Evolutionary conservation across 2,797 vertebrate species (phyloP), one percentile per base, ranked within the genome.

Genomic region (Danio aesculapii): DNA sequence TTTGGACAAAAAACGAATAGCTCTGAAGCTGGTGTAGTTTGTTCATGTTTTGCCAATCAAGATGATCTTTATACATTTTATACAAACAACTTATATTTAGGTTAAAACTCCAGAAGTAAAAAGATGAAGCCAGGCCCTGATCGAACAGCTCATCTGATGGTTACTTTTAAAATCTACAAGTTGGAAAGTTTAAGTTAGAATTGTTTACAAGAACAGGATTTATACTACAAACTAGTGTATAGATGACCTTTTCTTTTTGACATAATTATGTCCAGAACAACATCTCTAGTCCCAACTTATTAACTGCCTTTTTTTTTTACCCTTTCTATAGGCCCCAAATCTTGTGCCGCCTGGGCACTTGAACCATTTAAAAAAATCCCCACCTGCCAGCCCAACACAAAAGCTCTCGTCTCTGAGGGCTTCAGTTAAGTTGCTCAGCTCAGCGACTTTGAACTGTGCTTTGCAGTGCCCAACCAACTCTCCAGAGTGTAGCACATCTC

Each of bases 291-390:
- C 13, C 21, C 13, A 39, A 50, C 30, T 39, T 30, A 14, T 69
- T 17, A 50, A 16, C 47, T 4, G 63, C 63, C 6, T 66, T 66
- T 63, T 11, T 64, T 61, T 30, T 66, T 41, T 4, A 50, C 63
- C 69, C 64, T 77, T 82, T 81, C 30, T 74, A 39, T 74, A 57
- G 75, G 58, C 66, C 79, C 30, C 73, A 75, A 64, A 72, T 58
- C 13, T 46, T 58, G 66, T 64, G 66, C 13, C 4, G 13, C 75
- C 69, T 81, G 74, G 57, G 61, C 19, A 75, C 72, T 59, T 84
- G 85, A 75, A 80, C 85, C 83, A 13, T 75, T 61, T 52, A 61
- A 84, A 30, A 89, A 86, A 91, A 84, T 83, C 88, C 87, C 89
- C 86, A 83, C 72, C 50, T 75, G 84, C 79, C 68, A 30, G 79